Evolutionary conservation across 2,888 invertebrate genomes (phyloP), one percentile per base, ranked within the genome.

Genomic region (Tetragonula carbonaria): DNA sequence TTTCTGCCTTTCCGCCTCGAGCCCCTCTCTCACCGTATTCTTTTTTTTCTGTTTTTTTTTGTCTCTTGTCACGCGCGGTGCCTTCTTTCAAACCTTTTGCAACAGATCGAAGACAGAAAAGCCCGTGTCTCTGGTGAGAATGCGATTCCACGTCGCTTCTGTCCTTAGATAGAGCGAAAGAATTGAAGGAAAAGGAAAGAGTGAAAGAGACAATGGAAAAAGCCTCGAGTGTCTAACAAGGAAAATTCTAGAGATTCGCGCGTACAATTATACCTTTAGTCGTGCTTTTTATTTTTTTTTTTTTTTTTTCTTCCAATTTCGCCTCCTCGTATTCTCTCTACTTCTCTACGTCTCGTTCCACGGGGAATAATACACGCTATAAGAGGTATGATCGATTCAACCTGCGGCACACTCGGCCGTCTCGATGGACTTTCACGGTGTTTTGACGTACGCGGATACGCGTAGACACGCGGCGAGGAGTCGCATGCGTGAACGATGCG

Each of bases 341-440:
- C 23, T 23, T 23, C 23, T 23, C 1, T 38, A 38, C 77, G 62
- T 51, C 2, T 23, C 33, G 33, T 33, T 80, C 23, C 21, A 13
- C 28, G 57, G 18, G 8, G 4, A 53, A 67, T 45, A 18, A 72
- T 80, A 59, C 62, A 72, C 38, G 74, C 16, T 28, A 38, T 2
- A 28, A 28, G 70, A 38, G 82, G 82, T 71, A 74, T 71, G 53
- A 82, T 74, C 70, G 70, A 82, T 82, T 74, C 28, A n/a, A 57
- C 68, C 33, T 53, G 68, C 59, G 62, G 55, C 77, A 77, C 70
- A 70, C 63, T 57, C 23, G 78, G 80, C 78, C 2, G 80, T 72
- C 59, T 51, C 18, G 51, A n/a, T 33, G 6, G 45, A 45, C 59
- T 53, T 65, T 63, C 51, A 53, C 38, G 13, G 18, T 33, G n/a